Evolutionary conservation across 2,888 invertebrate genomes (phyloP).

Genomic region (Agrotis exclamationis): DNA sequence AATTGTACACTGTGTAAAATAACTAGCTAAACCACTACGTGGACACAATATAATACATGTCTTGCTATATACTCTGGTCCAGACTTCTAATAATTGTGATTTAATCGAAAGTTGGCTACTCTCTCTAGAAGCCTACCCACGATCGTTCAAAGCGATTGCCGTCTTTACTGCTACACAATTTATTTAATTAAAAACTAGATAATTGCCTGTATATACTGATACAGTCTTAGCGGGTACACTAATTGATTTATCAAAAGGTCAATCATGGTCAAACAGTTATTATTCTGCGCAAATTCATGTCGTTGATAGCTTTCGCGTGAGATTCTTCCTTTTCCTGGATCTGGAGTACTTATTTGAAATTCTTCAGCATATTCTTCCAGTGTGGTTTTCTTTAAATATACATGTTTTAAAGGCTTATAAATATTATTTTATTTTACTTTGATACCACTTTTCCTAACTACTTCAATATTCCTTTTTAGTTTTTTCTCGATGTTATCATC

Average conservation of each 20-base stretch:
- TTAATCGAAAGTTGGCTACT: slow-evolving; percentile 49
- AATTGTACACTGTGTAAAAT: slow-evolving; percentile 31
- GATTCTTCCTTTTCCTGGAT: slow-evolving; percentile 1
- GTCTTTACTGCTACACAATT: slow-evolving; percentile 42
- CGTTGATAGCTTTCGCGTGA: neutral
- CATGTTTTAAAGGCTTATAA: neutral
- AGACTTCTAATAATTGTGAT: slow-evolving; percentile 40
- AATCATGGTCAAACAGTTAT: slow-evolving; percentile 18
- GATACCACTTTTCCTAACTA: neutral
- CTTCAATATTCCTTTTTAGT: neutral
- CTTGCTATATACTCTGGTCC: slow-evolving; percentile 13
- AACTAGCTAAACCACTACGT: slow-evolving; percentile 7
- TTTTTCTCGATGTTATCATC: neutral
- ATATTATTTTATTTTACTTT: neutral
- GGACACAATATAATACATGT: neutral
- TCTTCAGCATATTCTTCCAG: neutral
- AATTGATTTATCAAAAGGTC: slow-evolving; percentile 34
- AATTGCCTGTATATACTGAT: slow-evolving; percentile 23
- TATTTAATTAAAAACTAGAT: slow-evolving; percentile 47
- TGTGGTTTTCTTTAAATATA: neutral
- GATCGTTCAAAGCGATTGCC: slow-evolving; percentile 51
- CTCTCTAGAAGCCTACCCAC: slow-evolving; percentile 52
- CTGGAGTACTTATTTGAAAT: neutral
- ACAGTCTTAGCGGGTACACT: neutral
- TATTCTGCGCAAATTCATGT: neutral